These are phyloP conservation scores for Panthera leo DNA, from an alignment of 2,113 vertebrate genomes.

Conservation along the genomic window DNA sequence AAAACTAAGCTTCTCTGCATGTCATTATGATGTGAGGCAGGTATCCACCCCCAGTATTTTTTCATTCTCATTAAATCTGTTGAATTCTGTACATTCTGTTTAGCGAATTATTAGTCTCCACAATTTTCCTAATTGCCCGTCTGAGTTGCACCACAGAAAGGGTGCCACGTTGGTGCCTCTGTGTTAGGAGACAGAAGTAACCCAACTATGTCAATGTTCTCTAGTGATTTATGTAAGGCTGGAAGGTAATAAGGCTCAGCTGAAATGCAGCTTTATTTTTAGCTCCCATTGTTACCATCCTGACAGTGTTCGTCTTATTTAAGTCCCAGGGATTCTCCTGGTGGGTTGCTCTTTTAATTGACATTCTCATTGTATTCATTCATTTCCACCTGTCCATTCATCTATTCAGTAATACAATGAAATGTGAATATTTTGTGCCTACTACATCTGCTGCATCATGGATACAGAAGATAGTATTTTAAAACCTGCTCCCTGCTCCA, in stretches of 20 bases:
- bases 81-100: not conserved
- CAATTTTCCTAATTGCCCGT: not conserved
- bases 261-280: constrained; percentile 51
- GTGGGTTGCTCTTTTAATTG: not conserved
- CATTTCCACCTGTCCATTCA: not conserved
- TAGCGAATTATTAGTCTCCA: not conserved
- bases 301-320: constrained; percentile 11
- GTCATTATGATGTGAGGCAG: not conserved
- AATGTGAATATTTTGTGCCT: not conserved
- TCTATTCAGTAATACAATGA: not conserved
- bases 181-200: not conserved
- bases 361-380: constrained; percentile 31
- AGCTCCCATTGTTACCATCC: not conserved
- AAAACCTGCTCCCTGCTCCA: not conserved
- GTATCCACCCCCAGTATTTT: not conserved
- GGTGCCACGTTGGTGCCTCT: not conserved
- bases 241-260: not conserved
- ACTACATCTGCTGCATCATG: not conserved
- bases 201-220: not conserved
- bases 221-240: not conserved
- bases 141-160: not conserved
- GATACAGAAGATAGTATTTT: not conserved
- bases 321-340: constrained; percentile 5
- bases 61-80: not conserved
- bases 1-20: not conserved